Base-by-base conservation (phyloP, 2,888 invertebrate genomes). In the Phaonia tiefii region DNA sequence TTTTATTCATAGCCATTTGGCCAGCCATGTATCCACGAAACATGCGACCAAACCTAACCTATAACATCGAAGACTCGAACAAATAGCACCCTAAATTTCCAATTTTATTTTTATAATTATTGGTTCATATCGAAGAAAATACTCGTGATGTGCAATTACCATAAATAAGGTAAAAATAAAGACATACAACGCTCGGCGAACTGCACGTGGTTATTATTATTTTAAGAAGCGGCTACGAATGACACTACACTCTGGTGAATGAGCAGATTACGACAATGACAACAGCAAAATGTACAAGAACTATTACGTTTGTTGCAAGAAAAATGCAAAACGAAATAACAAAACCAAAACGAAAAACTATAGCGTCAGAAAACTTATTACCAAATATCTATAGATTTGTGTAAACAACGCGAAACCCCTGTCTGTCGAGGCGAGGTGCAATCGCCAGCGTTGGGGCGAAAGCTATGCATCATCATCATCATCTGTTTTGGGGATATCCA, bases 71-170 rank as follows among this genome's bases (percentile, higher is more conserved):
- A 76, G 26, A 49, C 31, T 31, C 10, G 15, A 37, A 65, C 22
- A 37, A 73, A n/a, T 37, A n/a, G n/a, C n/a, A n/a, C n/a, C n/a
- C n/a, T n/a, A n/a, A n/a, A n/a, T n/a, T n/a, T 44, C 44, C 20
- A 69, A 72, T 5, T 65, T 22, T 69, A 69, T 69, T 69, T 69
- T 69, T 69, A 69, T n/a, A 74, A 46, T 46, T 74, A 77, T 77
- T 74, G 74, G 70, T 77, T 51, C 51, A 71, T 70, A 77, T 60
- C 39, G 71, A 74, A 65, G 37, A 58, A 71, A 74, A 63, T 60
- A 67, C 77, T 75, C 75, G 74, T 77, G 80, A 81, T 77, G 67
- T 69, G 77, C 71, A 72, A 81, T 77, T 75, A 77, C 46, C 70
- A 77, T 67, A 72, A 77, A 75, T 63, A 71, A 15, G 17, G 20